phyloP scores from a whole-genome alignment of 2,797 vertebrate genomes.

The Coluber constrictor region DNA sequence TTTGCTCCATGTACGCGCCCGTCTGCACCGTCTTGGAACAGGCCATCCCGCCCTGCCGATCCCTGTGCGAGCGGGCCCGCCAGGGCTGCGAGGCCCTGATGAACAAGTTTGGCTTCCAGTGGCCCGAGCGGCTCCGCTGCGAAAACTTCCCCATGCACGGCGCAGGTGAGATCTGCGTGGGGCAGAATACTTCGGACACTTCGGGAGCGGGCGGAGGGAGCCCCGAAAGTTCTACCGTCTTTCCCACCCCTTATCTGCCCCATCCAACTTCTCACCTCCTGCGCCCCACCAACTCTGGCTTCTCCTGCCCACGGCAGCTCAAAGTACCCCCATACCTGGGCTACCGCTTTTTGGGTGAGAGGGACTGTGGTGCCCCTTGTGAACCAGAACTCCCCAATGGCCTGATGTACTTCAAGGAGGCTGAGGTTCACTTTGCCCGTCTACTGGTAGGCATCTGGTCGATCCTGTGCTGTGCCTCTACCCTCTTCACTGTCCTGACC shows the following conservation, averaged over 20 bases:
- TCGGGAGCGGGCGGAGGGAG: conserved; percentile 49
- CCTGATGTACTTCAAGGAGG: conserved; percentile 95
- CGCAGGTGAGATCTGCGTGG: conserved; percentile 84
- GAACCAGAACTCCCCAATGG: conserved; percentile 86
- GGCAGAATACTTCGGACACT: conserved; percentile 86
- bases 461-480: conserved; percentile 83
- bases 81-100: conserved; percentile 86
- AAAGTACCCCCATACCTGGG: conserved; percentile 90
- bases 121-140: conserved; percentile 83
- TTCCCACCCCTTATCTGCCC: conserved; percentile 75
- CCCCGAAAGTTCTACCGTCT: conserved; percentile 70
- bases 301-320: conserved; percentile 90
- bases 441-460: conserved; percentile 98
- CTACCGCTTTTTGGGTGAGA: conserved; percentile 90
- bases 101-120: conserved; percentile 88
- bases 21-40: conserved; percentile 86
- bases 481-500: conserved; percentile 88
- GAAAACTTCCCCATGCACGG: conserved; percentile 83
- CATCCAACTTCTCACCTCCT: conserved; percentile 75
- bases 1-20: conserved; percentile 87
- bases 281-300: conserved; percentile 72
- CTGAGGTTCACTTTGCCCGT: conserved; percentile 91
- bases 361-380: conserved; percentile 94
- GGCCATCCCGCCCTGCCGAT: conserved; percentile 84
- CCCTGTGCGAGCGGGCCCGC: conserved; percentile 83